Evolutionary conservation across 2,888 invertebrate species (phyloP), one percentile per base, ranked within the genome.

Genomic region (Brachyptera risi): DNA sequence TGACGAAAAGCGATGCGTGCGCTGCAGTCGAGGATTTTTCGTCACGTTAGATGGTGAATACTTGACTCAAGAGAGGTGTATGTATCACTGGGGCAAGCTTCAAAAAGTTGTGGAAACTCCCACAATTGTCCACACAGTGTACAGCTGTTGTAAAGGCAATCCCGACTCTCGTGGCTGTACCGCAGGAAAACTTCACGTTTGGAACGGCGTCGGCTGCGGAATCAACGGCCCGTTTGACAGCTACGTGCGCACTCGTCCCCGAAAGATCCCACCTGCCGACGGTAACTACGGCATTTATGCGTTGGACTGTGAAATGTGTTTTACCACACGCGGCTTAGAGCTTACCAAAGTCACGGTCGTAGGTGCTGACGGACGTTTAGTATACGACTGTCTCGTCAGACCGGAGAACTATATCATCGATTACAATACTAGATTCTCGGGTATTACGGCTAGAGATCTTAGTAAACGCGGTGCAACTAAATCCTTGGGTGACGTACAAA

Each of bases 261-360:
- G 71, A 0, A 71, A 77, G 60, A 76, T 76, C 49, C 75, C 77
- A 51, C 77, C 80, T 5, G 75, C 77, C 26, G 81, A 83, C 60
- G 74, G 74, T 0, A 73, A 76, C 63, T 75, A 73, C 61, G 77
- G 78, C 0, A 84, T 91, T 1, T 95, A 87, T 74, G 91, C 93
- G 1, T 73, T 98, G 23, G 99, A 99, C 76, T 96, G 97, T 73
- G 98, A 99, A 78, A 98, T 97, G 97, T 92, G 92, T 68, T 96
- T 89, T 73, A 96, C 96, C 3, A 86, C 86, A 0, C 79, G 80
- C 19, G 97, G 97, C 1, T 77, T 91, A 51, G 96, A 97, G 74
- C 76, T 96, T 59, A 89, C 92, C 19, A 87, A 93, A 74, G 85
- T 97, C 26, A 92, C 95, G 5, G 84, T 97, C 58, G 85, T 96